Evolutionary conservation across 2,888 invertebrate genomes (phyloP).

Genomic region (Tupiocoris notatus): DNA sequence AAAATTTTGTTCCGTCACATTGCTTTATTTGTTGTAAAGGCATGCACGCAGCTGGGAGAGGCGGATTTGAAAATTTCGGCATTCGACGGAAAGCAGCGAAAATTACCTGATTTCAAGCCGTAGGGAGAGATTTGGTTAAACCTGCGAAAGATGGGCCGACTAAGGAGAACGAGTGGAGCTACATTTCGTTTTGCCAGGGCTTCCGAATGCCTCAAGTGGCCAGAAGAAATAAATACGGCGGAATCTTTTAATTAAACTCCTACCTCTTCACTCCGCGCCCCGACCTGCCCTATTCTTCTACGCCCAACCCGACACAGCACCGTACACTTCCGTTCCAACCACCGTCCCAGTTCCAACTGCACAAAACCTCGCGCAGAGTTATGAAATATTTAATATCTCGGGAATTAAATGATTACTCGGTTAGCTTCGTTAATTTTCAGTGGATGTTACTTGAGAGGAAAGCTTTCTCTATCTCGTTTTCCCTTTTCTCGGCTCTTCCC

Average conservation of each 20-base stretch:
- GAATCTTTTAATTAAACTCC: constrained; percentile 41
- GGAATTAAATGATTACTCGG: constrained; percentile 44
- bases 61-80: no score
- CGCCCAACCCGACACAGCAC: no score
- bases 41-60: no score
- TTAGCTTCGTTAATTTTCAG: constrained; percentile 43
- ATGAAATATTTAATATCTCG: constrained; percentile 44
- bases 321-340: constrained; percentile 8
- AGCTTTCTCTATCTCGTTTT: neutral
- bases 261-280: neutral
- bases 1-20: no score
- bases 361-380: constrained; percentile 2
- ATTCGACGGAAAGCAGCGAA: no score
- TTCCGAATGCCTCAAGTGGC: constrained; percentile 36
- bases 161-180: neutral
- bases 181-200: constrained; percentile 21
- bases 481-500: neutral
- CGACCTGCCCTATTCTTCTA: neutral
- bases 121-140: neutral
- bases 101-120: no score
- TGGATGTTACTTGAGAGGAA: constrained; percentile 40
- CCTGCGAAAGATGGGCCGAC: neutral
- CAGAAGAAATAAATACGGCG: constrained; percentile 38
- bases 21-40: no score
- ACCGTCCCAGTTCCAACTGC: constrained; percentile 14